Base-by-base conservation (phyloP, 92 coral and sea anemone species). In the Palythoa grandiflora region DNA sequence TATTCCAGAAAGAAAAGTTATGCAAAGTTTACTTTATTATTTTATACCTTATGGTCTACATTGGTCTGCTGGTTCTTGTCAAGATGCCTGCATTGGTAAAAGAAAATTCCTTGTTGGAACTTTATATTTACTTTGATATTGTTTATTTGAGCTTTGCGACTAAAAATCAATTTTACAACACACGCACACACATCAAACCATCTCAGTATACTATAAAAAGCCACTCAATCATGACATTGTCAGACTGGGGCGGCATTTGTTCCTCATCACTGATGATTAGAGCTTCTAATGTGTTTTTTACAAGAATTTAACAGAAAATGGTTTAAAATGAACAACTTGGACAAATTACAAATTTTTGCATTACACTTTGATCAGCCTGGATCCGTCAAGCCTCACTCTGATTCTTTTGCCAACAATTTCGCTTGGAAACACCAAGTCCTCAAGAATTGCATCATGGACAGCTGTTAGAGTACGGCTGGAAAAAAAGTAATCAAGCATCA, bases 401-500 rank as follows among this genome's bases (percentile, higher is more conserved):
- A 88, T 95, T 77, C 99, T 95, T 88, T 97, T 97, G 61, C 99
- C 99, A 63, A 97, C 98, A 85, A 97, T 97, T 87, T 97, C 99
- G 90, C 99, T 95, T 16, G 99, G 99, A 91, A 93, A 97, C 76
- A 93, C 96, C 71, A 97, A 89, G 74, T 97, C 99, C 57, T 97
- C 99, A 47, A 97, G 94, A 89, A 97, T 97, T 7, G 99, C 92
- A 71, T 97, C 98, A 87, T 97, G 99, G 36, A 97, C 99, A 48
- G 99, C 89, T 2, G 99, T 97, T 89, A 97, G 85, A 13, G 99
- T 97, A 80, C 99, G 99, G 90, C 99, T 97, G 77, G 3, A 76
- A 84, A n/a, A 51, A 16, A 52, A 28, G 28, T 51, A 21, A 14
- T 20, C 76, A 40, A 4, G 28, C 55, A 65, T 17, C 15, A 13